Evolutionary conservation across 2,888 invertebrate genomes (phyloP).

Genomic region (Epirrhoe alternata): DNA sequence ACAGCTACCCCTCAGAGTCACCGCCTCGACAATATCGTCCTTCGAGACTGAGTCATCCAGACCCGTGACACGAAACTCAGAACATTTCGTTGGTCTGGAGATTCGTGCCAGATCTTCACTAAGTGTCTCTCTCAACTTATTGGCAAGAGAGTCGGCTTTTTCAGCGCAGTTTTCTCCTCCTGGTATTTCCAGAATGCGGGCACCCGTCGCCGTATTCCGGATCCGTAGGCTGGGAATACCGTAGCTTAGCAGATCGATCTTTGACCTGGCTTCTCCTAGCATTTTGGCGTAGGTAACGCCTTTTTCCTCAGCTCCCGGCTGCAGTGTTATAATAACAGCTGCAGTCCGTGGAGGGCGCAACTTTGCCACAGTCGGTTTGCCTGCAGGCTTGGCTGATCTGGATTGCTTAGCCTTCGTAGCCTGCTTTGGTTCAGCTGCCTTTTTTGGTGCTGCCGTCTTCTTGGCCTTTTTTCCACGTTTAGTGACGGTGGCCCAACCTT

Average conservation of each 20-base stretch:
- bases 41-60: slow-evolving; percentile 37
- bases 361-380: slow-evolving; percentile 3
- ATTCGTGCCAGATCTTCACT: slow-evolving; percentile 8
- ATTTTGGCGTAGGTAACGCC: not conserved
- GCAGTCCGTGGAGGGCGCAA: not conserved
- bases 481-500: no score
- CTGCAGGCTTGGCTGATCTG: no score
- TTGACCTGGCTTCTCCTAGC: not conserved
- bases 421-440: no score
- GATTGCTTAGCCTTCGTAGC: no score
- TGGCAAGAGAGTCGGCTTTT: not conserved
- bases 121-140: not conserved
- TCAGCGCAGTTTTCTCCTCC: not conserved
- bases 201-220: not conserved
- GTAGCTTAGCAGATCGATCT: not conserved
- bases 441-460: no score
- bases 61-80: slow-evolving; percentile 32
- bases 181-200: not conserved
- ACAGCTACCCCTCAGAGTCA: slow-evolving; percentile 27
- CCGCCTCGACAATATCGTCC: slow-evolving; percentile 22
- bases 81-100: slow-evolving; percentile 29
- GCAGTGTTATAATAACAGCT: not conserved
- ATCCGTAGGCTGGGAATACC: not conserved
- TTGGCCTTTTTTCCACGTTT: no score
- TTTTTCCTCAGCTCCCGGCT: slow-evolving; percentile 1